Conservation (phyloP, 2,888 invertebrate genomes). For the Mellilla xanthometata region DNA sequence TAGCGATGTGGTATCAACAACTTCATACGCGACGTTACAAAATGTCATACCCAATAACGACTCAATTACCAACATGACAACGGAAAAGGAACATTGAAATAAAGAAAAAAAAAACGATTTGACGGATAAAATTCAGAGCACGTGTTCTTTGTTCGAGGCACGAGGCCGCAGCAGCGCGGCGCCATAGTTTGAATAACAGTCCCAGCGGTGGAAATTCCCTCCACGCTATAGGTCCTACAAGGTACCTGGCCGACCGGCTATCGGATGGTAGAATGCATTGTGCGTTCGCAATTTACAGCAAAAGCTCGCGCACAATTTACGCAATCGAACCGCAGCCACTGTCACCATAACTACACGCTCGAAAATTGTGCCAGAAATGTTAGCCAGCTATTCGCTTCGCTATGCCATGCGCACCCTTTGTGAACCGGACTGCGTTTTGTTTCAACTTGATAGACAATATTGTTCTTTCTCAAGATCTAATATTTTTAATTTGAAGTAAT, state of each 20-base stretch:
- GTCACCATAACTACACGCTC: conserved; percentile 10
- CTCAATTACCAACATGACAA: conserved; percentile 29
- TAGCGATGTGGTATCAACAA: too few species aligned
- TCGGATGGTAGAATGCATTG: conserved; percentile 24
- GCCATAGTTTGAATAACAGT: conserved; percentile 12
- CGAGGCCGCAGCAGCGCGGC: conserved; percentile 34
- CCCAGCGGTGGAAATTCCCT: conserved; percentile 29
- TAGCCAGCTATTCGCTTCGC: not conserved
- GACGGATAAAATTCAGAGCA: conserved; percentile 43
- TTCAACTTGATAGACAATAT: too few species aligned
- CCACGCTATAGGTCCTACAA: conserved; percentile 23
- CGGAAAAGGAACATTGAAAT: conserved; percentile 28
- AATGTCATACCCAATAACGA: conserved; percentile 30
- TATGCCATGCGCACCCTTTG: too few species aligned
- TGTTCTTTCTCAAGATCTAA: too few species aligned
- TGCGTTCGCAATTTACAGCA: conserved; percentile 30
- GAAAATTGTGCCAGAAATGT: conserved; percentile 12
- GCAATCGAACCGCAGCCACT: conserved; percentile 24
- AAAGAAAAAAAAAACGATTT: conserved; percentile 28
- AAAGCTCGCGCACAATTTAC: conserved; percentile 28
- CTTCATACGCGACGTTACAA: conserved; percentile 14
- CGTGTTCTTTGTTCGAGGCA: conserved; percentile 42
- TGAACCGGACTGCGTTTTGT: too few species aligned
- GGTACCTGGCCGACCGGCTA: conserved; percentile 20
- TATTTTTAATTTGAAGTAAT: too few species aligned